Evolutionary conservation across 2,113 vertebrate genomes (phyloP).

Genomic region (Stigmatopora nigra): DNA sequence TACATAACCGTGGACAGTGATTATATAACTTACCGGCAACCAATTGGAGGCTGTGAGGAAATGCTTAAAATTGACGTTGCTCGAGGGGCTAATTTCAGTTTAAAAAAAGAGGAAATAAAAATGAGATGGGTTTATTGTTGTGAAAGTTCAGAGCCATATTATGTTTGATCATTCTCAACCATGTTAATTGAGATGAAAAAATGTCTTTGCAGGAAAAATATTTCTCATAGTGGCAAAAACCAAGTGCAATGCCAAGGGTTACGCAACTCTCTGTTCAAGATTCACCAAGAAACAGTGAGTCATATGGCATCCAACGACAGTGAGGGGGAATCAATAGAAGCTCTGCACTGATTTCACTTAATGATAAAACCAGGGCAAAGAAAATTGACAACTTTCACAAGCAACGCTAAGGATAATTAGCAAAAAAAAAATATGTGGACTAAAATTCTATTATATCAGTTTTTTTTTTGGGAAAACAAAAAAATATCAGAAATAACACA

Average conservation of each 20-base stretch:
- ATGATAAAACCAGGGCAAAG: neutral
- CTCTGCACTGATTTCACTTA: neutral
- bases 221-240: constrained; percentile 26
- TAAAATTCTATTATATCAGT: neutral
- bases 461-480: too few relatives aligned
- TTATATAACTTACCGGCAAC: constrained; percentile 62
- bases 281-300: constrained; percentile 18
- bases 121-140: neutral
- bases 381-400: neutral
- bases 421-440: neutral
- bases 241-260: constrained; percentile 30
- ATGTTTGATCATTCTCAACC: constrained; percentile 1
- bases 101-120: neutral
- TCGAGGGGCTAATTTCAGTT: constrained; percentile 9
- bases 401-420: neutral
- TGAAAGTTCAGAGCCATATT: neutral
- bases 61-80: constrained; percentile 25
- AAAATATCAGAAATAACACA: too few relatives aligned
- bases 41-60: constrained; percentile 43
- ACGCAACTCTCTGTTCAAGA: constrained; percentile 33
- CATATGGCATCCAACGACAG: constrained; percentile 6
- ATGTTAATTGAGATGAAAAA: constrained; percentile 12
- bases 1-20: constrained; percentile 60
- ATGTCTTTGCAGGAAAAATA: constrained; percentile 2
- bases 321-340: neutral